Percentiles rank a stretch among this genome's conserved stretches.
phyloP scores from a whole-genome alignment of 2,113 vertebrate genomes.

The Rhodinocichla rosea region DNA sequence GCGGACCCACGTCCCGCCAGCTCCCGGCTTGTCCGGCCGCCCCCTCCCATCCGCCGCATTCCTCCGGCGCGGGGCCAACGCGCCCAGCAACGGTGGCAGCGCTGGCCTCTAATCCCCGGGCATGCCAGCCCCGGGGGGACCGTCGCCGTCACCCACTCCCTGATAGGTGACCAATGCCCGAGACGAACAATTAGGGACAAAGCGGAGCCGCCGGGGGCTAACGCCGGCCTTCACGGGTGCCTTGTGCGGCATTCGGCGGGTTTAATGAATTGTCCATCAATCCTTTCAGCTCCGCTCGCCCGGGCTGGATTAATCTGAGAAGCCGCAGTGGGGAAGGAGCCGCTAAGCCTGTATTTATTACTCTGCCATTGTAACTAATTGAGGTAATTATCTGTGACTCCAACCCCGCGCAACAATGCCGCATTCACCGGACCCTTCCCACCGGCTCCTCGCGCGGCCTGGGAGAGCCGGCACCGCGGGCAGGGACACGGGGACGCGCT shows the following conservation, averaged over 20 bases:
- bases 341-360: constrained; percentile 99
- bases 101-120: constrained; percentile 77
- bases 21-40: constrained; percentile 83
- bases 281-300: constrained; percentile 90
- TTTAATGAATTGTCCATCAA: constrained; percentile 99
- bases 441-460: constrained; percentile 42
- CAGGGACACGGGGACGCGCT: accelerated
- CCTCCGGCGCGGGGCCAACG: constrained; percentile 83
- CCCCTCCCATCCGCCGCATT: constrained; percentile 78
- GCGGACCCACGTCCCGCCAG: neutral
- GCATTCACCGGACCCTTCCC: constrained; percentile 76
- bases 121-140: constrained; percentile 71
- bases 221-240: constrained; percentile 98
- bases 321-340: constrained; percentile 98
- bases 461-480: constrained; percentile 52
- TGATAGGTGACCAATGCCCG: constrained; percentile 85
- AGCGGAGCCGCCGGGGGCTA: constrained; percentile 93
- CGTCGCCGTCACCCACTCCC: constrained; percentile 92
- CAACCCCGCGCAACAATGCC: constrained; percentile 92
- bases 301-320: constrained; percentile 90
- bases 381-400: constrained; percentile 99
- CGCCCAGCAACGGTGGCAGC: constrained; percentile 85
- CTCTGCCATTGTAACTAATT: constrained; percentile 99
- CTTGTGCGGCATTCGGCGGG: constrained; percentile 95
- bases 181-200: constrained; percentile 87